Conservation (phyloP, 53 echinoderm and acorn worm genomes). For the Luidia sarsii region DNA sequence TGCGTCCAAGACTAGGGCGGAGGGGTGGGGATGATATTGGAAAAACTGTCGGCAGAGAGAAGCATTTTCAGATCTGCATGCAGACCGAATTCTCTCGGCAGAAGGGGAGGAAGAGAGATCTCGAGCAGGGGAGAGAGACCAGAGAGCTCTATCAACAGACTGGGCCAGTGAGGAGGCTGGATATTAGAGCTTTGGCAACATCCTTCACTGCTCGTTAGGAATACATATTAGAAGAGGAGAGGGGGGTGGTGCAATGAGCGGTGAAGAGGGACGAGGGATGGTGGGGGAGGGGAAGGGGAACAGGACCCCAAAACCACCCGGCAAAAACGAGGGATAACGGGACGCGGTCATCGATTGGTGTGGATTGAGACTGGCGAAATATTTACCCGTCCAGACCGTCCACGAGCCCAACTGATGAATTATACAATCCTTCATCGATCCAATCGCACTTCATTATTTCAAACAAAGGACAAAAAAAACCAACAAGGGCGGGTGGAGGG, state of each 20-base stretch:
- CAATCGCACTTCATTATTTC: slow-evolving; percentile 16
- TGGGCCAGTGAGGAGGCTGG: slow-evolving; percentile 16
- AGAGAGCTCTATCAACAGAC: slow-evolving; percentile 40
- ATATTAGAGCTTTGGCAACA: slow-evolving; percentile 17
- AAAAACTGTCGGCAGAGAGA: too few species aligned
- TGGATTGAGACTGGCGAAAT: slow-evolving; percentile 1
- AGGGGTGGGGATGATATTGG: too few species aligned
- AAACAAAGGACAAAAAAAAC: too few species aligned
- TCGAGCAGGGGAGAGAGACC: neutral
- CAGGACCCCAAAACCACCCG: too few species aligned
- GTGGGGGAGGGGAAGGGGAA: too few species aligned
- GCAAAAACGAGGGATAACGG: neutral
- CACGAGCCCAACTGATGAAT: slow-evolving; percentile 22
- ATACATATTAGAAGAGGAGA: slow-evolving; percentile 18
- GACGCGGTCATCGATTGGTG: slow-evolving; percentile 13
- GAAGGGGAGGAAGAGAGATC: slow-evolving; percentile 2
- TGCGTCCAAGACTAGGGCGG: too few species aligned
- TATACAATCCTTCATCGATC: slow-evolving; percentile 37
- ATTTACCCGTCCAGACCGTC: slow-evolving; percentile 4
- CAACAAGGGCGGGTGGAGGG: too few species aligned
- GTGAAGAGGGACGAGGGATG: too few species aligned
- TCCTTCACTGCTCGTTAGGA: slow-evolving; percentile 5
- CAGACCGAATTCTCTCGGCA: neutral
- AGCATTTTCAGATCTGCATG: neutral
- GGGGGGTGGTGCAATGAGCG: too few species aligned